Conservation (phyloP, 2,888 invertebrate species). For the Eumacrocentrus americanus region DNA sequence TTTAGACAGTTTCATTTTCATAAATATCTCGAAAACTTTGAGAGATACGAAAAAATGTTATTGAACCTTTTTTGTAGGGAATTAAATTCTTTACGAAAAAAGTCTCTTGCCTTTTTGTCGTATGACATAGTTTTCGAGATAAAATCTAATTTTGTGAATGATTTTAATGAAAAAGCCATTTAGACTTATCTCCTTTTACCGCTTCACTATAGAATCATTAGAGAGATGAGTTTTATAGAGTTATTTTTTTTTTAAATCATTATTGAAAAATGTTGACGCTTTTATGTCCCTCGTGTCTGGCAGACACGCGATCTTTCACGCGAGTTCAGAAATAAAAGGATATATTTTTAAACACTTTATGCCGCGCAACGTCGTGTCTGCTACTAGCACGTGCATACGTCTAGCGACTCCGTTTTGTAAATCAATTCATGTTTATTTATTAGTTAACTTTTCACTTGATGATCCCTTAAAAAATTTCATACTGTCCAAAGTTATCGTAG, state of each 20-base stretch:
- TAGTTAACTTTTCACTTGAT: neutral
- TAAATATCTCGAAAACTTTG: no score
- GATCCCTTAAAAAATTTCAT: neutral
- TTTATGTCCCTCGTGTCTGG: conserved; percentile 22
- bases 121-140: neutral
- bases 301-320: conserved; percentile 35
- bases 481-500: neutral
- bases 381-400: neutral
- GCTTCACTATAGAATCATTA: no score
- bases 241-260: conserved; percentile 8
- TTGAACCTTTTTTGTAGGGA: no score
- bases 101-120: neutral
- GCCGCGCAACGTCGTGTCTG: neutral
- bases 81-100: no score
- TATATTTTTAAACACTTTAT: conserved; percentile 36
- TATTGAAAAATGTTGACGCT: neutral
- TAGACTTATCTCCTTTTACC: no score
- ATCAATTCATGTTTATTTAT: neutral
- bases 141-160: no score
- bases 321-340: conserved; percentile 33
- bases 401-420: neutral
- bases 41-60: no score
- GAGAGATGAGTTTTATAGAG: conserved; percentile 5
- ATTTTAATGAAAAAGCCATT: no score
- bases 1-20: no score